These are phyloP conservation scores for Batillaria attramentaria DNA, from an alignment of 1,140 invertebrate species.

Conservation along the genomic window DNA sequence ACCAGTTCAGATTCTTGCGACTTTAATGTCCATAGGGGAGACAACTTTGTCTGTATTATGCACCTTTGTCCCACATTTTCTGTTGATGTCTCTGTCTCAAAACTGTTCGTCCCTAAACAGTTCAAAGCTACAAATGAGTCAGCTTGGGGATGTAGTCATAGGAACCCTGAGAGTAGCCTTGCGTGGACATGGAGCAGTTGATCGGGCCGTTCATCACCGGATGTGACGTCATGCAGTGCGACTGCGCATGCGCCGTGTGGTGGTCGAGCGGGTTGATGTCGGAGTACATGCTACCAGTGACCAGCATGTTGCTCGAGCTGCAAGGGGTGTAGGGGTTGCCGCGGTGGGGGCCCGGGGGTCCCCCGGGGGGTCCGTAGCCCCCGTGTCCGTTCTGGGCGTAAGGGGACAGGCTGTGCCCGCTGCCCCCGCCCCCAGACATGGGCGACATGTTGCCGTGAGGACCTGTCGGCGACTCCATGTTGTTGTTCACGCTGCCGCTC, in stretches of 20 bases:
- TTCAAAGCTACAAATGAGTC: constrained; percentile 52
- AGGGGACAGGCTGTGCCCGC: not conserved
- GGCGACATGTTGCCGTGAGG: constrained; percentile 23
- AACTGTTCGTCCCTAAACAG: too few species aligned
- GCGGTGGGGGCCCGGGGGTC: not conserved
- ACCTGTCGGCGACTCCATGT: constrained; percentile 24
- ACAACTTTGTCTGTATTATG: too few species aligned
- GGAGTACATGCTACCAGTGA: constrained; percentile 41
- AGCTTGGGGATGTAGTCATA: constrained; percentile 53
- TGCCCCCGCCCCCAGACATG: constrained; percentile 5
- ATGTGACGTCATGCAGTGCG: constrained; percentile 40
- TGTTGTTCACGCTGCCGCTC: constrained; percentile 29
- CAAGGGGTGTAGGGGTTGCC: constrained; percentile 33
- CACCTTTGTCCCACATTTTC: too few species aligned
- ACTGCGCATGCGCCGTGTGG: constrained; percentile 30
- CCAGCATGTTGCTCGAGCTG: constrained; percentile 39
- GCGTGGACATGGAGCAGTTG: constrained; percentile 44
- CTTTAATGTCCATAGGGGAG: too few species aligned
- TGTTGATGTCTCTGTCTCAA: too few species aligned
- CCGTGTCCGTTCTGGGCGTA: constrained; percentile 28
- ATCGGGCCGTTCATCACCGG: constrained; percentile 38
- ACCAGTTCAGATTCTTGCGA: too few species aligned
- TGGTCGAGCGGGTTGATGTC: constrained; percentile 44
- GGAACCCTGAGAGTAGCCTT: constrained; percentile 40
- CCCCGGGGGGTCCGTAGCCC: constrained; percentile 15